These are phyloP conservation scores for Margarornis squamiger DNA, from an alignment of 2,797 vertebrate species.

Conservation along the genomic window DNA sequence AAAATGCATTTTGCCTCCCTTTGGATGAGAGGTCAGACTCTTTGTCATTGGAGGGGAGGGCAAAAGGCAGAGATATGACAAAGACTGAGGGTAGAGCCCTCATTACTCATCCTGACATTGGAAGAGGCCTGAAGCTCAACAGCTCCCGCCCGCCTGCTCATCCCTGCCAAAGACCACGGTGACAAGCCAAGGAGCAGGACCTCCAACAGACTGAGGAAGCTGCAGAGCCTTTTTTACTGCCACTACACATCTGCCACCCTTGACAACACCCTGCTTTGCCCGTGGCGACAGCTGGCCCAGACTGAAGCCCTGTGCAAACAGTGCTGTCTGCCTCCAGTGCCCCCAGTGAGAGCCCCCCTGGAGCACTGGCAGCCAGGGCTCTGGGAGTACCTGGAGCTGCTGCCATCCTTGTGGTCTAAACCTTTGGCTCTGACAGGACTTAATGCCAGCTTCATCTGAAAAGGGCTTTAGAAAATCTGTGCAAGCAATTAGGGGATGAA, in stretches of 20 bases:
- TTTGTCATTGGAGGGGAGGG: background rate
- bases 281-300: background rate
- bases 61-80: background rate
- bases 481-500: conserved; percentile 55
- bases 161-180: background rate
- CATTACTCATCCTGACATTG: background rate
- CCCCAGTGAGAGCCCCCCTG: background rate
- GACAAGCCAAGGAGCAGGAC: background rate
- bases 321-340: background rate
- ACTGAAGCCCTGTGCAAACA: background rate
- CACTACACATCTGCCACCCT: background rate
- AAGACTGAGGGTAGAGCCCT: background rate
- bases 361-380: background rate
- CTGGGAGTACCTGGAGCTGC: background rate
- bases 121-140: background rate
- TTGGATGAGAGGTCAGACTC: background rate
- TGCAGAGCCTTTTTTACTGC: background rate
- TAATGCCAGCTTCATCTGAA: background rate
- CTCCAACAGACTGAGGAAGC: background rate
- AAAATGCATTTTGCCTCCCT: background rate
- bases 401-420: background rate
- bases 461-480: conserved; percentile 38
- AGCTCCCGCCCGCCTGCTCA: background rate
- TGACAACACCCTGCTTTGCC: background rate
- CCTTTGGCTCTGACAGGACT: background rate